Conservation (phyloP, 2,888 invertebrate species). For the Mythimna lalbum region DNA sequence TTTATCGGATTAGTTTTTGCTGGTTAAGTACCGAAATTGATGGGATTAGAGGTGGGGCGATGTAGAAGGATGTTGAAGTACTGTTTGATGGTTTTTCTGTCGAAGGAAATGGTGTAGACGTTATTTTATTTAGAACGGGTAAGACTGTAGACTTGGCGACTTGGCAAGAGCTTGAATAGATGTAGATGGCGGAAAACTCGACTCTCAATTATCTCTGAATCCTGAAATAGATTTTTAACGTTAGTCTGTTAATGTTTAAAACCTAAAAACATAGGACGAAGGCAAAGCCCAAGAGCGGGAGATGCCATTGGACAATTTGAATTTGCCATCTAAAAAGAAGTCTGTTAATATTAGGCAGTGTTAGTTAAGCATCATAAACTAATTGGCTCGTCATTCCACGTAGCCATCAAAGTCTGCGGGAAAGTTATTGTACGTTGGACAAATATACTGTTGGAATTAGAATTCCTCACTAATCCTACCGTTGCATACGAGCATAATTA, state of each 20-base stretch:
- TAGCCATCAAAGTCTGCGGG: background rate
- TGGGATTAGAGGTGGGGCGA: slow-evolving; percentile 21
- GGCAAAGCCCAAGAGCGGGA: too few relatives aligned
- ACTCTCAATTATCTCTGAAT: background rate
- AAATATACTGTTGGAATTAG: background rate
- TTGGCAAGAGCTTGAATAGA: background rate
- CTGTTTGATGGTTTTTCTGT: slow-evolving; percentile 16
- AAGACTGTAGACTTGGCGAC: background rate
- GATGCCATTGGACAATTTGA: too few relatives aligned
- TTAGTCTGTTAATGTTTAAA: background rate
- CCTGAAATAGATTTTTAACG: background rate
- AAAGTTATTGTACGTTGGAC: background rate
- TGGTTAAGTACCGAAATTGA: slow-evolving; percentile 56
- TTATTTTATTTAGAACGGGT: background rate
- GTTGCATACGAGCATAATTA: background rate
- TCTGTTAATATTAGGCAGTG: too few relatives aligned
- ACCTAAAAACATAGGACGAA: too few relatives aligned
- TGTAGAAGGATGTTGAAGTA: slow-evolving; percentile 28
- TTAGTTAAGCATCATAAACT: background rate
- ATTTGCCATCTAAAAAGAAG: too few relatives aligned
- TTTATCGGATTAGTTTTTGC: slow-evolving; percentile 57
- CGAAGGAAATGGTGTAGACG: background rate
- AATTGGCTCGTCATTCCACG: background rate
- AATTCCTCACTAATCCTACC: background rate
- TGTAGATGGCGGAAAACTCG: background rate